These are phyloP conservation scores for Drosophila trichaetosa DNA, from an alignment of 2,888 invertebrate genomes.

Conservation along the genomic window DNA sequence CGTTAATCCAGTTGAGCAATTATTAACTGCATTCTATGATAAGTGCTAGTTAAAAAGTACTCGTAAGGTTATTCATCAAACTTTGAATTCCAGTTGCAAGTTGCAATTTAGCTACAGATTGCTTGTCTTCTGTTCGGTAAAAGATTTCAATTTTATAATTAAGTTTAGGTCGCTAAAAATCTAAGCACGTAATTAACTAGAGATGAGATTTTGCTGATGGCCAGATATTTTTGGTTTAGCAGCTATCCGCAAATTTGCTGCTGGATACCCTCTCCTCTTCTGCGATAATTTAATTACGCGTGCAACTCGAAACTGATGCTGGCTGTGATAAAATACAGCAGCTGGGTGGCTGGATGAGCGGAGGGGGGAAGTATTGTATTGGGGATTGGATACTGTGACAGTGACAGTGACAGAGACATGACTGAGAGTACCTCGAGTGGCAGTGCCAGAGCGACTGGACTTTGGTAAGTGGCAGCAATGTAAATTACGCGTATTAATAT, in stretches of 20 bases:
- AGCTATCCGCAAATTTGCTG: constrained; percentile 21
- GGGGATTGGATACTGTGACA: constrained; percentile 9
- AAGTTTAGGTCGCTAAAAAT: constrained; percentile 47
- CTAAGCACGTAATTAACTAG: constrained; percentile 64
- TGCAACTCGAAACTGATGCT: constrained; percentile 55
- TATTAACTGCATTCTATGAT: not conserved
- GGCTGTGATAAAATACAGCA: constrained; percentile 22
- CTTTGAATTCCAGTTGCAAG: constrained; percentile 8
- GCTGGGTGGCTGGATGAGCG: not conserved
- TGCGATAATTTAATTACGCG: constrained; percentile 69
- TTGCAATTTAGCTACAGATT: constrained; percentile 12
- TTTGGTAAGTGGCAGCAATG: constrained; percentile 63
- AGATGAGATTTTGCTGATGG: constrained; percentile 40
- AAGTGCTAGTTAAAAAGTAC: not conserved
- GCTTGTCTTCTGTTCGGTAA: constrained; percentile 2
- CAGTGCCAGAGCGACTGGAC: constrained; percentile 19
- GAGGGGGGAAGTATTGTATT: not conserved
- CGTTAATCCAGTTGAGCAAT: constrained; percentile 6
- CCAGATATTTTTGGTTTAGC: constrained; percentile 26
- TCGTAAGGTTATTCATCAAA: not conserved
- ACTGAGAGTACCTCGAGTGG: constrained; percentile 30
- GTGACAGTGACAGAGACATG: constrained; percentile 30
- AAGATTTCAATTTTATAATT: constrained; percentile 46
- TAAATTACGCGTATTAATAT: constrained; percentile 72
- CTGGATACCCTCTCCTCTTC: constrained; percentile 42